Evolutionary conservation across 2,797 vertebrate species (phyloP), one percentile per base, ranked within the genome.

Genomic region (Premnoplex brunnescens): DNA sequence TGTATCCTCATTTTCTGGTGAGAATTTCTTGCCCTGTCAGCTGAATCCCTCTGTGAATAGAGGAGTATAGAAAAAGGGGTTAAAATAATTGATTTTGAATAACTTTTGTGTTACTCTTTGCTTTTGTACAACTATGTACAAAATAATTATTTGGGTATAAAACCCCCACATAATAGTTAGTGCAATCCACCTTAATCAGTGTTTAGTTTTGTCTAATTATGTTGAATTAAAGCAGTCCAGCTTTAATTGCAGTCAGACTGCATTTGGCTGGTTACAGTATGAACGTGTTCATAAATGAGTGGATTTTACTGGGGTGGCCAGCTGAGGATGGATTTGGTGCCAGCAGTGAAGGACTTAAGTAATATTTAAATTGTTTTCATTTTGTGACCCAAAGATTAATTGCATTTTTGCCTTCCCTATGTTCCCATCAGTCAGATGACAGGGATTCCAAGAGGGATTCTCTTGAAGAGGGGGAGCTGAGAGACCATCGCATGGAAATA

Each of bases 401-500:
- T 19, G 16, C 1, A 2, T 79, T 83, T 91, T 27, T 3, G 36
- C 58, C 20, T 67, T 27, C 18, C 4, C 15, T 28, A 32, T 9
- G 3, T 3, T 48, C 3, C 14, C 19, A 2, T n/a, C 94, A 99
- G 99, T 98, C 99, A 98, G 99, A 99, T 99, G 99, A 99, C 96
- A 98, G 99, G 97, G 99, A 99, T 96, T 98, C 99, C 88, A 99
- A 99, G 97, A 98, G 99, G 92, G 99, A 99, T 97, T 99, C 99
- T 98, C 99, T 98, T 92, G 99, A 99, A 97, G 99, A 99, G 98
- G 99, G 99, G 97, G 99, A 99, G 98, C 97, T 99, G 97, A 99
- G 98, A 97, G 99, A 99, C 96, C 99, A 99, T 96, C 99, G 98
- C 85, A 99, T 99, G 99, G 99, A 99, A 98, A 99, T 99, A 97